Conservation (phyloP, 2,113 vertebrate genomes). For the Pongo abelii region DNA sequence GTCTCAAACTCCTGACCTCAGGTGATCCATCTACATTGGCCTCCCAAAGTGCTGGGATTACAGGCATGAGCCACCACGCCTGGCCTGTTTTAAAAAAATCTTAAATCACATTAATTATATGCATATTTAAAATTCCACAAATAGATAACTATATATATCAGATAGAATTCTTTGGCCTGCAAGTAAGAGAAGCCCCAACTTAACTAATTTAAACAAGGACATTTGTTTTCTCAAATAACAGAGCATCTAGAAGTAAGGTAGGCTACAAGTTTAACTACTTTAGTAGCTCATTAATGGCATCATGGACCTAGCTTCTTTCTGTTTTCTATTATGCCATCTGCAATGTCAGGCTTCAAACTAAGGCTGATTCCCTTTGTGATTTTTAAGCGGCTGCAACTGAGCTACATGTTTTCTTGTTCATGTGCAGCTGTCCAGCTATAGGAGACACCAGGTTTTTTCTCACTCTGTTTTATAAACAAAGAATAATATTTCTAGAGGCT, state of each 20-base stretch:
- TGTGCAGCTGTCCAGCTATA: not conserved
- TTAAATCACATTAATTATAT: not conserved
- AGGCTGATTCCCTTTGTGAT: not conserved
- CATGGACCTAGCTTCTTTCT: not conserved
- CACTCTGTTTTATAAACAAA: not conserved
- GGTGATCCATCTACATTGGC: too few species aligned
- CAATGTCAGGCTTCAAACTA: not conserved
- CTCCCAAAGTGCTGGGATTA: too few species aligned
- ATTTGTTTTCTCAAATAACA: slow-evolving; percentile 1
- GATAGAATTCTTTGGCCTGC: not conserved
- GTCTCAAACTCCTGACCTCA: too few species aligned
- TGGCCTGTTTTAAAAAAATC: not conserved
- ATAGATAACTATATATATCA: not conserved
- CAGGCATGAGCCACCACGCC: too few species aligned
- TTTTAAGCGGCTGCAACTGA: not conserved
- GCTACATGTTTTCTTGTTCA: not conserved
- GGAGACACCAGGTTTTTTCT: not conserved
- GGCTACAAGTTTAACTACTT: not conserved
- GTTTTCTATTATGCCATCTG: not conserved
- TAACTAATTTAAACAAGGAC: not conserved
- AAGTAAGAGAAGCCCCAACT: not conserved
- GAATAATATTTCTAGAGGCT: not conserved
- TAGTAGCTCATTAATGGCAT: not conserved
- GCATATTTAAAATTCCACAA: slow-evolving; percentile 6
- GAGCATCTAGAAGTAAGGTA: not conserved